Evolutionary conservation across 2,113 vertebrate genomes (phyloP), one percentile per base, ranked within the genome.

Genomic region (Gasterosteus nipponicus): DNA sequence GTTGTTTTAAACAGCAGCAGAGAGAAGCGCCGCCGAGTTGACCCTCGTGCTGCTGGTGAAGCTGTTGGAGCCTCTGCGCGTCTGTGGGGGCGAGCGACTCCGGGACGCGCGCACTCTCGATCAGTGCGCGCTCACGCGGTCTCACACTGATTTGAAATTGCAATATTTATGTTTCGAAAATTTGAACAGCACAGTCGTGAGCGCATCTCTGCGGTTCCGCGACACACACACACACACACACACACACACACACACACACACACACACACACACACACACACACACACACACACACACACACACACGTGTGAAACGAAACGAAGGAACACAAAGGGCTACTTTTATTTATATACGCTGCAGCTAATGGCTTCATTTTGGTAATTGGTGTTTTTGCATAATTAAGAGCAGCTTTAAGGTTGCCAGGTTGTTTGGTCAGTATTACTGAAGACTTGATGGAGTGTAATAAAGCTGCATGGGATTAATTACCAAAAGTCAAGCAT

Each of bases 111-210:
- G 73, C 77, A 63, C 4, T 0, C 2, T 7, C 64, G 7, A 3
- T n/a, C 16, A 64, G n/a, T 29, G 85, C 89, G 84, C 87, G 78
- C 53, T 35, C 87, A 54, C 78, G 51, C 22, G 29, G 1, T 1
- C 9, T 8, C 56, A 15, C 14, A 38, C 26, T 4, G 46, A 26
- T 31, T n/a, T 49, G 4, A 22, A 22, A 26, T 38, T 3, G 1
- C 4, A 46, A 22, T 6, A 15, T 35, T n/a, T 57, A 58, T 3
- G 15, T 18, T 19, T 44, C 11, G 16, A 14, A 35, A 19, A 47
- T 38, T 38, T 53, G 5, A 51, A 68, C 33, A 39, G 18, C 18
- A 51, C 49, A 14, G 15, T 35, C 63, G 16, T 38, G 7, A 49
- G 9, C 12, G 11, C 42, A 11, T 14, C 29, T n/a, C 18, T 4